A percentile compares a stretch with the other conserved stretches of the same genome.
These are phyloP conservation scores for Falco biarmicus DNA, from an alignment of 2,797 vertebrate genomes.

Conservation along the genomic window DNA sequence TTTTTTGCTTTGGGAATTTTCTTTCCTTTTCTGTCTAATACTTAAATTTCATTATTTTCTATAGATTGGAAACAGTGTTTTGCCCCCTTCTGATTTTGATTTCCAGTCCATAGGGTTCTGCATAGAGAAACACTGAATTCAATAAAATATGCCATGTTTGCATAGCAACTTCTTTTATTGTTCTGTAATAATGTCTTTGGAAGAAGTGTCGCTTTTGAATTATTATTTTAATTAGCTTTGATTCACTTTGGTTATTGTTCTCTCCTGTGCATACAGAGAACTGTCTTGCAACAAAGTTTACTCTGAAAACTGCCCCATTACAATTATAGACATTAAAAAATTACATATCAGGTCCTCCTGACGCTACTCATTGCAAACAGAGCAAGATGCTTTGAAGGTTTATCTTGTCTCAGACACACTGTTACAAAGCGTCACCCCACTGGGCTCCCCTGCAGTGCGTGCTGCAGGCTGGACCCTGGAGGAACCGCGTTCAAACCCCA, in stretches of 20 bases:
- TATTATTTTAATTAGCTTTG: slow-evolving; percentile 65
- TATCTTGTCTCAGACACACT: not conserved
- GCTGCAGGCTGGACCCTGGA: not conserved
- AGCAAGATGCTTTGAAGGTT: not conserved
- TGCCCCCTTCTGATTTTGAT: not conserved
- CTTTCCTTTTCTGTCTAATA: not conserved
- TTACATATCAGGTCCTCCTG: not conserved
- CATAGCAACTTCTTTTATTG: slow-evolving; percentile 1
- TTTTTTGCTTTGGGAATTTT: not conserved
- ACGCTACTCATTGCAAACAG: not conserved
- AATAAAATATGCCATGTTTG: not conserved
- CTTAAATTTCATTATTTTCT: not conserved
- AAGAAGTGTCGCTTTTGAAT: slow-evolving; percentile 34
- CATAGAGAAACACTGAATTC: not conserved
- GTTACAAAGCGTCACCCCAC: accelerated
- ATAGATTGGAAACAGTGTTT: not conserved
- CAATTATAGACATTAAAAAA: not conserved
- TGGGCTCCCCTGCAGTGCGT: not conserved
- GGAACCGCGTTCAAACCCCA: not conserved
- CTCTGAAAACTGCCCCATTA: not conserved
- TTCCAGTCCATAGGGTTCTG: not conserved
- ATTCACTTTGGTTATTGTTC: not conserved
- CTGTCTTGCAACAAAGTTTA: not conserved
- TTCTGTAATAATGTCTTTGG: not conserved
- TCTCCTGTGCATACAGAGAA: not conserved